Conservation (phyloP, 2,888 invertebrate species). For the Apomyelois bistriatella region DNA sequence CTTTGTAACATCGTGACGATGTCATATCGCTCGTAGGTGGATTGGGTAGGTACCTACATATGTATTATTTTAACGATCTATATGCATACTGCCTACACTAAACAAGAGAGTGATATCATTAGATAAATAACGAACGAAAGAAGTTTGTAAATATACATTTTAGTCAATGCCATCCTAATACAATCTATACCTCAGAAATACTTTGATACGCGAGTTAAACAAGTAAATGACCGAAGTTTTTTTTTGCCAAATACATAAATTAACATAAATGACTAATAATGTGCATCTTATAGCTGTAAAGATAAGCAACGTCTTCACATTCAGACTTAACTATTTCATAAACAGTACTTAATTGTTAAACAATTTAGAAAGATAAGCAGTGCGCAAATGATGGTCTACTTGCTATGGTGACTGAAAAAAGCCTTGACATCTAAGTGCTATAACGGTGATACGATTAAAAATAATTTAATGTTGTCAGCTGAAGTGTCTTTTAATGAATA, state of each 20-base stretch:
- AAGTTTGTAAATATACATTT: neutral
- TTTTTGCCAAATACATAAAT: conserved; percentile 2
- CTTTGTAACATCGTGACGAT: neutral
- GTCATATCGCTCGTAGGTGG: neutral
- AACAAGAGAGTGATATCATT: neutral
- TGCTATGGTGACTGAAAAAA: no score
- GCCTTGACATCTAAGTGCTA: no score
- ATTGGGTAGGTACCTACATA: neutral
- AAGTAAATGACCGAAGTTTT: neutral
- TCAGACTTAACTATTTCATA: no score
- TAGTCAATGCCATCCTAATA: neutral
- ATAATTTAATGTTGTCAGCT: no score
- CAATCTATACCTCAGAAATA: neutral
- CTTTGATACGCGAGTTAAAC: no score
- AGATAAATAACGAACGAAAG: neutral
- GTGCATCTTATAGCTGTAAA: no score
- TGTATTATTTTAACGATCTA: neutral
- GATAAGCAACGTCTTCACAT: no score
- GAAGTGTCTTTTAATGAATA: no score
- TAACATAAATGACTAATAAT: neutral
- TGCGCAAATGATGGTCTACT: no score
- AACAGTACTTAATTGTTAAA: no score
- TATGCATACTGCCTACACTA: neutral
- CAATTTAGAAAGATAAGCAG: no score
- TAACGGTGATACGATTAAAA: no score